Evolutionary conservation across 2,888 invertebrate species (phyloP), one percentile per base, ranked within the genome.

Genomic region (Drosophila mulleri): DNA sequence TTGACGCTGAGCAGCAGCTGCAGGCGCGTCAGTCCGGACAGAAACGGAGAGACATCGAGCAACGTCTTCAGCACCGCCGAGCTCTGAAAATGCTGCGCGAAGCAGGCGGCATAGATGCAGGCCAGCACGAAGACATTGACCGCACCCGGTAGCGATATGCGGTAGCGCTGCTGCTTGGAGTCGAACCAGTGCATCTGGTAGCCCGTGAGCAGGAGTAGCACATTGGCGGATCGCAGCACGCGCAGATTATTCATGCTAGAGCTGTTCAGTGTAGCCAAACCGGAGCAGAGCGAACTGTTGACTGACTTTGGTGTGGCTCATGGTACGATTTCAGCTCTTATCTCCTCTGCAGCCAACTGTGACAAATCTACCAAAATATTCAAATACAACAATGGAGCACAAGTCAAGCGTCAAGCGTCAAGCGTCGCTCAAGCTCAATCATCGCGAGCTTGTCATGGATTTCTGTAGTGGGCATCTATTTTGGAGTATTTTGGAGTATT

Each of bases 1-100:
- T 90, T 92, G 1, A 88, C 26, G 2, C 92, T 86, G 58, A 92
- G 52, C 2, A 90, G 4, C 1, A 92, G 48, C 11, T 92, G 92
- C 3, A 88, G 41, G 1, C 89, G 82, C 2, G 82, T 82, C 26
- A 91, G 67, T 11, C 73, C 64, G 26, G 75, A 64, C 0, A 92
- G 70, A 69, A 91, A 85, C 3, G 91, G 91, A 4, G 91, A 90
- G 14, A 89, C 73, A 45, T 89, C 88, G 12, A 69, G 42, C 11
- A 92, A 58, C 8, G 89, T 58, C 26, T 78, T 74, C 14, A 92
- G 59, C 12, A 88, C 8, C 1, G 89, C 63, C 3, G 90, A 82
- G 0, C 69, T 61, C 47, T 78, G 69, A 26, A 92, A 91, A 9
- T 92, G 92, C 56, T 91, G 85, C 18, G 81, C 76, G 37, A 92